Evolutionary conservation across 2,113 vertebrate genomes (phyloP).

Genomic region (Lycaon pictus): DNA sequence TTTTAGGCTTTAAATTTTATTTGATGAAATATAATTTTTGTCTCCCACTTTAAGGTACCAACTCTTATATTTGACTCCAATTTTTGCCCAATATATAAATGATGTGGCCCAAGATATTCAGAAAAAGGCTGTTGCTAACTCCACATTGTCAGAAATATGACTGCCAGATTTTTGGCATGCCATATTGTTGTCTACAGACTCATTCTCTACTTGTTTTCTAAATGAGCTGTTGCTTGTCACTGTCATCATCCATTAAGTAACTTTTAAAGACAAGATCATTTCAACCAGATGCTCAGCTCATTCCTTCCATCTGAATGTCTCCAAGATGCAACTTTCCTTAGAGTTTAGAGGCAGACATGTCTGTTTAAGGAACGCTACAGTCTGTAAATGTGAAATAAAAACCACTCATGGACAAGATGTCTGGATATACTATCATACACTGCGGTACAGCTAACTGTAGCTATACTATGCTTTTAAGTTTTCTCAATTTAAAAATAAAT

Average conservation of each 20-base stretch:
- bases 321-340: constrained; percentile 19
- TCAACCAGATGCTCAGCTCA: constrained; percentile 62
- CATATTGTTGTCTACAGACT: background rate
- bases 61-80: background rate
- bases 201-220: constrained; percentile 48
- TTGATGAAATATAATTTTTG: background rate
- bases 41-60: background rate
- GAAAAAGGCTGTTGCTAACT: constrained; percentile 10
- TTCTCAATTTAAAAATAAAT: constrained; percentile 54
- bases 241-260: constrained; percentile 68
- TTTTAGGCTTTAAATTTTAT: background rate
- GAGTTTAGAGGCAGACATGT: constrained; percentile 52
- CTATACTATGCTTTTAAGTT: background rate
- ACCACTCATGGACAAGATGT: constrained; percentile 57
- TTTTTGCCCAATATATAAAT: constrained; percentile 26
- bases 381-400: constrained; percentile 70
- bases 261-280: constrained; percentile 69
- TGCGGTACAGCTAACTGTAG: background rate
- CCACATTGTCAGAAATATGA: constrained; percentile 8
- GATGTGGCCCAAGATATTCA: background rate
- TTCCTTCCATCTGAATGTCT: constrained; percentile 29
- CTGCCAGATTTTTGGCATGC: background rate
- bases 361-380: constrained; percentile 51
- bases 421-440: background rate
- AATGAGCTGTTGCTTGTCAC: constrained; percentile 69